These are phyloP conservation scores for Eupeodes corollae DNA, from an alignment of 1,140 invertebrate genomes.

Conservation along the genomic window DNA sequence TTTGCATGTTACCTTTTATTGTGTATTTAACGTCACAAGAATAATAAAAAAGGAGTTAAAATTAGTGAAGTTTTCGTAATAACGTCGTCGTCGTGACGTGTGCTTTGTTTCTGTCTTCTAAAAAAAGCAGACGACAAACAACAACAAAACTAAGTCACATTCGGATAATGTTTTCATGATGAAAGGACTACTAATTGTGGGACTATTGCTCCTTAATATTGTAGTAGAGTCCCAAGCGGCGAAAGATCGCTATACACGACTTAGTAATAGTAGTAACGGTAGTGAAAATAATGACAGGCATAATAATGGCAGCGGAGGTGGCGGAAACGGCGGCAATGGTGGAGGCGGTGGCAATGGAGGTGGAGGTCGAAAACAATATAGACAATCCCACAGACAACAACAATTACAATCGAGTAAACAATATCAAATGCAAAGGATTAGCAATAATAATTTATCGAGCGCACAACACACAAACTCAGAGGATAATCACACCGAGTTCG, in stretches of 20 bases:
- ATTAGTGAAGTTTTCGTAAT: too few relatives aligned
- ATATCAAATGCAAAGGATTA: not conserved
- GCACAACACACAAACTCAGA: constrained; percentile 11
- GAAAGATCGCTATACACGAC: constrained; percentile 18
- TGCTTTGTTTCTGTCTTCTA: too few relatives aligned
- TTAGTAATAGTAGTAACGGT: too few relatives aligned
- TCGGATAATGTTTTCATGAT: not conserved
- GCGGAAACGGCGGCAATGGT: not conserved
- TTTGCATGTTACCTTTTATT: too few relatives aligned
- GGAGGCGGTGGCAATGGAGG: constrained; percentile 1
- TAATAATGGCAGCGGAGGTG: not conserved
- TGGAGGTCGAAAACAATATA: constrained; percentile 9
- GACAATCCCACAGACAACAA: not conserved
- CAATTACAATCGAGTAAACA: constrained; percentile 9
- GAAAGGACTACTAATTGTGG: not conserved
- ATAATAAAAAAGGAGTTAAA: too few relatives aligned
- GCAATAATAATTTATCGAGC: constrained; percentile 7
- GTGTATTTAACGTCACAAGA: too few relatives aligned
- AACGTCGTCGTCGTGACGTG: too few relatives aligned
- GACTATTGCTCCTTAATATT: not conserved
- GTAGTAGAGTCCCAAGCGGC: constrained; percentile 2
- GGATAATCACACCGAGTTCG: constrained; percentile 28
- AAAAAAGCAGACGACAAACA: too few relatives aligned
- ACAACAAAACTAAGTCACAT: too few relatives aligned
- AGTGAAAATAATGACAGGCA: too few relatives aligned